phyloP scores from a whole-genome alignment of 2,797 vertebrate species.

The Serranus cabrilla region DNA sequence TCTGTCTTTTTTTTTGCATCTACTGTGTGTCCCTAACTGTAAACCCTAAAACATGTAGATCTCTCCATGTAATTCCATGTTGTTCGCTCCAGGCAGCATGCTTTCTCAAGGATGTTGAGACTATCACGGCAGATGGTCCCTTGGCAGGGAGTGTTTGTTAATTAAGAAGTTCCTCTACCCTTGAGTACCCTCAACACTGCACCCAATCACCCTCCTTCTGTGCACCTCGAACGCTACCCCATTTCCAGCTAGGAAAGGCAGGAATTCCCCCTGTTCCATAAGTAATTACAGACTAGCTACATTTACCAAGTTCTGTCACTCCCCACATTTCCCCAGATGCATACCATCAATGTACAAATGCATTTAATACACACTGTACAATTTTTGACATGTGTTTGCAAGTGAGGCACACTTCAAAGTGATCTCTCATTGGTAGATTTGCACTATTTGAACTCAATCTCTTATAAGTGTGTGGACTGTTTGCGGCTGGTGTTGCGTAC shows the following conservation, averaged over 20 bases:
- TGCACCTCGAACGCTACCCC: slow-evolving; percentile 62
- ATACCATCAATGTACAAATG: slow-evolving; percentile 43
- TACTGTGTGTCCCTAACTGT: slow-evolving; percentile 1
- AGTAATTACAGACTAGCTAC: slow-evolving; percentile 78
- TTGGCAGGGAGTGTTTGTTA: slow-evolving; percentile 77
- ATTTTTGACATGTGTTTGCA: slow-evolving; percentile 13
- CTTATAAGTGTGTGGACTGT: not conserved
- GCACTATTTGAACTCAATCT: not conserved
- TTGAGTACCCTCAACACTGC: slow-evolving; percentile 71
- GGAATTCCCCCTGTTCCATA: slow-evolving; percentile 77
- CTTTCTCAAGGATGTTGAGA: slow-evolving; percentile 69
- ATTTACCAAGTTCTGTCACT: slow-evolving; percentile 74
- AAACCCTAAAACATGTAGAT: slow-evolving; percentile 39
- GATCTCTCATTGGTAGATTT: not conserved
- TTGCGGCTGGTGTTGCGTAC: not conserved
- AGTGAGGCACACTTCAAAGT: not conserved
- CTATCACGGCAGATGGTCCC: slow-evolving; percentile 78
- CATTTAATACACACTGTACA: slow-evolving; percentile 25
- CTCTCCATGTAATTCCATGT: slow-evolving; percentile 38
- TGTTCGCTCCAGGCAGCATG: slow-evolving; percentile 47
- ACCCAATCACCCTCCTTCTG: slow-evolving; percentile 75
- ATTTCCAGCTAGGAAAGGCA: slow-evolving; percentile 65
- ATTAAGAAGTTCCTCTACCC: slow-evolving; percentile 82
- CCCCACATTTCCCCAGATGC: slow-evolving; percentile 59
- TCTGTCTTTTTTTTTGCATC: too few relatives aligned